phyloP scores from a whole-genome alignment of 1,140 invertebrate genomes.

The Adelges cooleyi region DNA sequence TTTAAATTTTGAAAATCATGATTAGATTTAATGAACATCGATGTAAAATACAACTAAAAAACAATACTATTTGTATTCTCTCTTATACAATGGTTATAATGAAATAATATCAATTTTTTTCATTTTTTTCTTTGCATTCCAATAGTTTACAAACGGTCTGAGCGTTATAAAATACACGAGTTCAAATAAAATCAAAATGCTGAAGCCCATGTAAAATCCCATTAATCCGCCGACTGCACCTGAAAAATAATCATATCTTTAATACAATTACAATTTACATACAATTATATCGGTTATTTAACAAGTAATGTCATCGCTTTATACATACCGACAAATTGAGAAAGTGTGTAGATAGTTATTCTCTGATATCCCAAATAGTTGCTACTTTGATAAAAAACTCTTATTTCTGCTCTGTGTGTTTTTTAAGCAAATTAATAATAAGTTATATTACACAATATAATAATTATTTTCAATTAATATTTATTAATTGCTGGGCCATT shows the following conservation, averaged over 20 bases:
- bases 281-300: neutral
- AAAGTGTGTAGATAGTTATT: neutral
- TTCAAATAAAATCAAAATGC: neutral
- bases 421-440: no score
- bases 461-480: no score
- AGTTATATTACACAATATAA: no score
- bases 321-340: constrained; percentile 12
- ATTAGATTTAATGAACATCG: neutral
- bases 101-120: neutral
- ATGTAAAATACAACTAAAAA: no score
- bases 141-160: constrained; percentile 2
- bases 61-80: no score
- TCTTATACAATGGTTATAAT: no score
- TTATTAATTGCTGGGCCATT: no score
- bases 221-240: constrained; percentile 2
- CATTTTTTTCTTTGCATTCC: neutral
- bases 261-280: neutral
- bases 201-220: constrained; percentile 9
- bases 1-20: neutral
- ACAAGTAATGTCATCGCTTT: no score
- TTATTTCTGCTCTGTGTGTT: no score
- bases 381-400: neutral
- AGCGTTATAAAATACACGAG: constrained; percentile 9
- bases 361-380: neutral
- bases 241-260: neutral